Conservation (phyloP, 2,797 vertebrate species). For the Coranthus polyacanthus region DNA sequence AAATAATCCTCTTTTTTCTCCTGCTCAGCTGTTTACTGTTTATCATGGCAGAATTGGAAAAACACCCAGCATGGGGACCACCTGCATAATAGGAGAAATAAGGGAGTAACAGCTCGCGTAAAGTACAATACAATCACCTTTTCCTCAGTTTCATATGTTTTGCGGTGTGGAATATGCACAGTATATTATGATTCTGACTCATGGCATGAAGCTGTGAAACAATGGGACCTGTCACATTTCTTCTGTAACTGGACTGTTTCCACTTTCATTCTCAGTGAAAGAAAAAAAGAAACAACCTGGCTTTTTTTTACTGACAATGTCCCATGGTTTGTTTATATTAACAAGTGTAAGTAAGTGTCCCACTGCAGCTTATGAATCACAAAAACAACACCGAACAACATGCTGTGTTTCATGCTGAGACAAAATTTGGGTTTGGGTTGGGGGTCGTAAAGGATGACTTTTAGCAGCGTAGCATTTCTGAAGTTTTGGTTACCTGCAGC, state of each 20-base stretch:
- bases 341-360: too few relatives aligned
- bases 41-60: constrained; percentile 22
- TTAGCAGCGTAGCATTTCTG: too few relatives aligned
- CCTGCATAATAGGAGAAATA: not conserved
- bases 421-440: too few relatives aligned
- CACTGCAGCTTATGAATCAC: too few relatives aligned
- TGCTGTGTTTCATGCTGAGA: too few relatives aligned
- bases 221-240: not conserved
- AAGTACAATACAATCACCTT: not conserved
- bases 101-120: not conserved
- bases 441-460: too few relatives aligned
- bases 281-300: not conserved
- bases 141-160: not conserved
- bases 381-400: too few relatives aligned
- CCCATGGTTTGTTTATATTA: too few relatives aligned
- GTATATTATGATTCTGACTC: not conserved
- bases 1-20: constrained; percentile 70
- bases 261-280: constrained; percentile 46
- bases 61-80: constrained; percentile 19
- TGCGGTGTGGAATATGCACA: not conserved
- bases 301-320: too few relatives aligned
- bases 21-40: constrained; percentile 67
- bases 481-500: too few relatives aligned
- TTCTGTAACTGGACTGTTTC: constrained; percentile 9
- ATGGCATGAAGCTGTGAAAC: not conserved